Percentiles rank a stretch among this genome's conserved stretches.
Evolutionary conservation across 2,888 invertebrate genomes (phyloP).

Genomic region (Rotaria sp.): DNA sequence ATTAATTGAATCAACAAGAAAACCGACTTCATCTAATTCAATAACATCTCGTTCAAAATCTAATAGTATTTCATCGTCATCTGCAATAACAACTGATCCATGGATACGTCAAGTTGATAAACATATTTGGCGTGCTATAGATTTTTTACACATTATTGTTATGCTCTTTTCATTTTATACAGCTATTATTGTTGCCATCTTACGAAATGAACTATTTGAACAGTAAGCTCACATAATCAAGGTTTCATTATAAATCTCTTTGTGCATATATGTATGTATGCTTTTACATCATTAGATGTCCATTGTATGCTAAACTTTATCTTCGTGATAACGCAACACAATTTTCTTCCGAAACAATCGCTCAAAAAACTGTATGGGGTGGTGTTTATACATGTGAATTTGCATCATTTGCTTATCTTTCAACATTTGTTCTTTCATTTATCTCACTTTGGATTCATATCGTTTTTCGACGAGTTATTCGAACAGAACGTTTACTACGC

Average conservation of each 20-base stretch:
- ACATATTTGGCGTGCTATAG: background rate
- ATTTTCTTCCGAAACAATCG: background rate
- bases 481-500: constrained; percentile 5
- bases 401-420: constrained; percentile 19
- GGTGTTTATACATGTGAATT: background rate
- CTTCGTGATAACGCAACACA: background rate
- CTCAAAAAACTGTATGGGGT: background rate
- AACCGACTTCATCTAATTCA: background rate
- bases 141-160: background rate
- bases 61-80: background rate
- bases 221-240: constrained; percentile 12
- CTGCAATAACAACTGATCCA: background rate
- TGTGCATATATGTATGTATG: background rate
- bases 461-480: background rate
- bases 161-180: background rate
- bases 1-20: too few species aligned
- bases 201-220: constrained; percentile 2
- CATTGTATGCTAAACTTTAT: constrained; percentile 22
- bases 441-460: constrained; percentile 8
- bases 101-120: background rate
- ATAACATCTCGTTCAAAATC: background rate
- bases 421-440: constrained; percentile 6
- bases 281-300: constrained; percentile 12
- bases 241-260: background rate
- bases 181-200: background rate